These are phyloP conservation scores for Eudemis profundana DNA, from an alignment of 2,888 invertebrate genomes.

Conservation along the genomic window DNA sequence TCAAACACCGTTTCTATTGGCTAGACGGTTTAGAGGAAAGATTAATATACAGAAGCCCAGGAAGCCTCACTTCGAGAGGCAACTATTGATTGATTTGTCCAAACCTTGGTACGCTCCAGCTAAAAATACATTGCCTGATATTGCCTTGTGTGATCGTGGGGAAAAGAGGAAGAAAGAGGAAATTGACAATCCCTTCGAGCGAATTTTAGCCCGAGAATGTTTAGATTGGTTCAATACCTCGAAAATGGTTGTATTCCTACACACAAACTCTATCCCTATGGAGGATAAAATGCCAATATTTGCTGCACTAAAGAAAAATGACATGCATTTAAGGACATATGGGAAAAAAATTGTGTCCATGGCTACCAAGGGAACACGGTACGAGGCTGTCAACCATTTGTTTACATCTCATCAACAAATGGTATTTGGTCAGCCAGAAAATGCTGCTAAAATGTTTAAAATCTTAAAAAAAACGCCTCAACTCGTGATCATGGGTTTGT, in stretches of 20 bases:
- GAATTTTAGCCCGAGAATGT: conserved; percentile 89
- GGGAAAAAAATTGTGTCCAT: conserved; percentile 87
- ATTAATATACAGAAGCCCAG: conserved; percentile 91
- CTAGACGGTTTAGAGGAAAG: conserved; percentile 89
- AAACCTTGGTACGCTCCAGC: conserved; percentile 86
- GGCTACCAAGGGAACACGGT: conserved; percentile 88
- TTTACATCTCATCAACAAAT: conserved; percentile 87
- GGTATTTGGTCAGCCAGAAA: conserved; percentile 89
- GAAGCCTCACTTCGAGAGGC: conserved; percentile 89
- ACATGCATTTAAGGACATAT: conserved; percentile 89
- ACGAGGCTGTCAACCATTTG: conserved; percentile 87
- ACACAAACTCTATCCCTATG: conserved; percentile 88
- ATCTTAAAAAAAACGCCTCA: conserved; percentile 89
- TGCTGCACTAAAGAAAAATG: conserved; percentile 86
- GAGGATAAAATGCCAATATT: conserved; percentile 88
- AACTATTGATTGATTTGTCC: conserved; percentile 87
- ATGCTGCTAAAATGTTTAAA: conserved; percentile 86
- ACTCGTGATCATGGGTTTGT: conserved; percentile 88
- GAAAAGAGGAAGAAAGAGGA: conserved; percentile 55
- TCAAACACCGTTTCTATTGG: conserved; percentile 77
- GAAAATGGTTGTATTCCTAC: conserved; percentile 89
- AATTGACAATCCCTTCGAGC: conserved; percentile 88
- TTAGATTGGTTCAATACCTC: conserved; percentile 89
- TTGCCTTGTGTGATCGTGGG: conserved; percentile 81
- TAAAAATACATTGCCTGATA: conserved; percentile 73